Evolutionary conservation across 1,140 invertebrate species (phyloP), one percentile per base, ranked within the genome.

Genomic region (Polypedilum pembai): DNA sequence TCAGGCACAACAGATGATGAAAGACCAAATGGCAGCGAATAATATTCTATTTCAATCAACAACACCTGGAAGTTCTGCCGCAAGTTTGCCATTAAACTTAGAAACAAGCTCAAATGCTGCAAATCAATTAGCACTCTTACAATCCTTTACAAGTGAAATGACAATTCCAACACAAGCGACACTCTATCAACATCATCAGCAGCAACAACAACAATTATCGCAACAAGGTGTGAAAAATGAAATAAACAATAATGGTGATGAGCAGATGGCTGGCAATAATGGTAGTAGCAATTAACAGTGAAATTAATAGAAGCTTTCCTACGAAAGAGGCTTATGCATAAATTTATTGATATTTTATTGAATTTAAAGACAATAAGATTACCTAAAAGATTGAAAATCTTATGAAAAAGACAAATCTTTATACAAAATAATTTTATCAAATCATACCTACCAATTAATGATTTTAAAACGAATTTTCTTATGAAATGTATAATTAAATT

Each of bases 1-100:
- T 24, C 73, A 74, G 10, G 65, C 20, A 20, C 65, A 73, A 73
- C 73, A 73, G 17, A 73, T 73, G 73, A 40, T 73, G 15, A 73
- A 41, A 33, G 17, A 40, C 8, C 40, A 41, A 18, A 45, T 41
- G n/a, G 18, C 45, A 15, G 45, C 73, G 17, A 73, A 41, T 20
- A 73, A 10, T 20, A 3, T 41, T 17, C 18, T 45, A n/a, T 40
- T 40, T 33, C 17, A n/a, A 15, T n/a, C 73, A 20, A 24, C 73
- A 17, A 73, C 40, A 20, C 21, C 73, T 41, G n/a, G 10, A 56
- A 56, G 10, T n/a, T 8, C 40, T 20, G 40, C 18, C 0, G 17
- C 65, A 20, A 20, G 7, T 7, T 1, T 69, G 17, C 65, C 17
- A 18, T 8, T 69, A 10, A 69, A 69, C 18, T 20, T 69, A 21